phyloP scores from a whole-genome alignment of 1,140 invertebrate genomes.

The Panagrolaimus sp. region DNA sequence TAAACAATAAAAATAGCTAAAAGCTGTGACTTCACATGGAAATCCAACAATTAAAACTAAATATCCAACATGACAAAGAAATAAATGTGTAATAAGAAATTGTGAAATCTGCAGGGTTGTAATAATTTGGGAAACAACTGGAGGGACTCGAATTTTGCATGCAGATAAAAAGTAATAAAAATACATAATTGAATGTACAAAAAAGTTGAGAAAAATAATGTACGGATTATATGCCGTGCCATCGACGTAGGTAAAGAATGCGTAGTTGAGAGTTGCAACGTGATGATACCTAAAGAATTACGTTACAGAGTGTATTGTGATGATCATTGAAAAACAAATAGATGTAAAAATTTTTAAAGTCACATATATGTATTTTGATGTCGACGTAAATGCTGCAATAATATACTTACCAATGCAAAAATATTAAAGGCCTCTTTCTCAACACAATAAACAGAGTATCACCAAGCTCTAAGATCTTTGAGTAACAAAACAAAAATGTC shows the following conservation, averaged over 20 bases:
- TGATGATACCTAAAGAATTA: constrained; percentile 62
- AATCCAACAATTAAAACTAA: constrained; percentile 57
- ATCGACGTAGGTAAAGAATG: constrained; percentile 88
- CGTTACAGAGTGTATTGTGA: no score
- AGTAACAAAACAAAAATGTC: constrained; percentile 53
- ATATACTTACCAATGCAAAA: constrained; percentile 64
- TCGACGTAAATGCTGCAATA: no score
- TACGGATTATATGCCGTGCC: constrained; percentile 87
- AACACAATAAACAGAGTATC: constrained; percentile 55
- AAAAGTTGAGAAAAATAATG: constrained; percentile 98
- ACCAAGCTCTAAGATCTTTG: constrained; percentile 57
- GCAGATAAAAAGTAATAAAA: constrained; percentile 86
- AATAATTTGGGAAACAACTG: constrained; percentile 78
- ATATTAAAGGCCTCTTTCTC: constrained; percentile 53
- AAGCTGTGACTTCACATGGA: constrained; percentile 63
- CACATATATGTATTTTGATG: no score
- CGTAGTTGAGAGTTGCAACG: constrained; percentile 75
- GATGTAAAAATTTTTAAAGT: no score
- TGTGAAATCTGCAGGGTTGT: constrained; percentile 83
- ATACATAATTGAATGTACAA: constrained; percentile 89
- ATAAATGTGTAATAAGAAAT: constrained; percentile 84
- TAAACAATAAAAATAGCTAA: constrained; percentile 79
- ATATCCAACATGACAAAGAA: constrained; percentile 76
- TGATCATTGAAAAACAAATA: no score
- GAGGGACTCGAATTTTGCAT: constrained; percentile 77